These are phyloP conservation scores for Ostrea denselamellosa DNA, from an alignment of 1,140 invertebrate genomes.

Conservation along the genomic window DNA sequence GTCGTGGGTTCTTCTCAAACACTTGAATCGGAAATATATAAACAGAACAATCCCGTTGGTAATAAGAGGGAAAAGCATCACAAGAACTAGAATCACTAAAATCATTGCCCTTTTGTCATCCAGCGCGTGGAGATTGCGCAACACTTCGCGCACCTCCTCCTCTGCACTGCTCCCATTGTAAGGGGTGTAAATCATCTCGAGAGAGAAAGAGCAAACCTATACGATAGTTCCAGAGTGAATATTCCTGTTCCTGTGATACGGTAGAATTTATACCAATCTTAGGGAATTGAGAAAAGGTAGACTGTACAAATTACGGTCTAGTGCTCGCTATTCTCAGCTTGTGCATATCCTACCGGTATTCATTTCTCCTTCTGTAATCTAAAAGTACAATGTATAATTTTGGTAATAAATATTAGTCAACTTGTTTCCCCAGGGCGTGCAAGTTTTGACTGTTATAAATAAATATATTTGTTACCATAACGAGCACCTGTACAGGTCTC, in stretches of 20 bases:
- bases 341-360: background rate
- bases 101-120: constrained; percentile 6
- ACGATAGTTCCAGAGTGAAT: background rate
- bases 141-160: constrained; percentile 16
- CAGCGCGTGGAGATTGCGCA: constrained; percentile 7
- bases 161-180: background rate
- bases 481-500: too few species aligned
- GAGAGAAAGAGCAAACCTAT: background rate
- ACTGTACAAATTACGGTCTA: too few species aligned
- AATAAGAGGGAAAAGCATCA: background rate
- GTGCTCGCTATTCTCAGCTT: background rate
- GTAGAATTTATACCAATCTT: background rate
- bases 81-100: background rate
- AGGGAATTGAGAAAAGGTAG: too few species aligned
- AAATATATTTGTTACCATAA: background rate
- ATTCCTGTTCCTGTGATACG: background rate
- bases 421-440: background rate
- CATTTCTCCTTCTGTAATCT: background rate
- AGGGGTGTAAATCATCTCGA: constrained; percentile 7
- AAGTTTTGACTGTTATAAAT: constrained; percentile 1
- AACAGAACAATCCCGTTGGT: constrained; percentile 23
- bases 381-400: background rate
- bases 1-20: constrained; percentile 42
- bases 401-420: constrained; percentile 2
- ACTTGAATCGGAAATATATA: constrained; percentile 18